A percentile compares a stretch with the other conserved stretches of the same genome.
phyloP scores from a whole-genome alignment of 92 coral and sea anemone species.

The Zoanthus solanderi region DNA sequence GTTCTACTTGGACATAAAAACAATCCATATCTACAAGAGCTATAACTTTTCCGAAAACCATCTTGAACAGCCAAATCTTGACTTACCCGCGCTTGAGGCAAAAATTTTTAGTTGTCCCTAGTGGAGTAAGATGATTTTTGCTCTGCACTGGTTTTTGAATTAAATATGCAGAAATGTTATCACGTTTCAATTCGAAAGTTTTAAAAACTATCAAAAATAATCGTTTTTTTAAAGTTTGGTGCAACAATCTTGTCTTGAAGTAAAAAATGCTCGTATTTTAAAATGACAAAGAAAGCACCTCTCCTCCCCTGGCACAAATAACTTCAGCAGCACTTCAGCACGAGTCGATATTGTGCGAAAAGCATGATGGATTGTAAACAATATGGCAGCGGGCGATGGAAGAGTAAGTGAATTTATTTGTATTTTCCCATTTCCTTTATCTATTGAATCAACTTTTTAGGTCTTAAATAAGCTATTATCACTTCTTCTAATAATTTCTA shows the following conservation, averaged over 20 bases:
- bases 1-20: constrained; percentile 98
- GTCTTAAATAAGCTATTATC: not conserved
- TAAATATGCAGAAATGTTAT: not conserved
- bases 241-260: not conserved
- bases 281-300: not conserved
- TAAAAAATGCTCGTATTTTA: not conserved
- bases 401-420: constrained; percentile 66
- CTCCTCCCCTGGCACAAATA: constrained; percentile 11
- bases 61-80: constrained; percentile 12
- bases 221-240: not conserved
- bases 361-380: constrained; percentile 88
- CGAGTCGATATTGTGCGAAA: constrained; percentile 47
- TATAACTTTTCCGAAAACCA: constrained; percentile 79
- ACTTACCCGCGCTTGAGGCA: constrained; percentile 12
- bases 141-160: not conserved
- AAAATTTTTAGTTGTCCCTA: not conserved
- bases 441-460: constrained; percentile 25
- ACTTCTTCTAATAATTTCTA: not conserved
- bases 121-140: not conserved
- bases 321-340: not conserved
- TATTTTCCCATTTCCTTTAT: not conserved
- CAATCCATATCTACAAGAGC: constrained; percentile 98
- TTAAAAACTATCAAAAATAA: not conserved
- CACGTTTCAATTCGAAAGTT: not conserved
- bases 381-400: constrained; percentile 84